Evolutionary conservation across 2,113 vertebrate genomes (phyloP).

Genomic region (Pollimyrus isidori): DNA sequence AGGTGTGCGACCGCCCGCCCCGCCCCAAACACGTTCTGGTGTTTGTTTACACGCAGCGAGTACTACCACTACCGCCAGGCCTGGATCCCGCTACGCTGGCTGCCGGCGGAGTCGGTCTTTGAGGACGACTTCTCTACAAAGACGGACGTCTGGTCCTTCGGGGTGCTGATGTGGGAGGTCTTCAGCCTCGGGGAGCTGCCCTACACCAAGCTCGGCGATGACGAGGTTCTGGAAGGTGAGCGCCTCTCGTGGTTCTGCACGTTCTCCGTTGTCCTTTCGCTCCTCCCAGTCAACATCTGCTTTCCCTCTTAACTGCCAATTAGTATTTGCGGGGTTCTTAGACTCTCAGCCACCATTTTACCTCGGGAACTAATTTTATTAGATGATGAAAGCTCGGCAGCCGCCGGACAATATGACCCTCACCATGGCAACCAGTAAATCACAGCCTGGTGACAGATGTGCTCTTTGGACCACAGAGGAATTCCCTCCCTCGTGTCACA

Average conservation of each 20-base stretch:
- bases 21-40: neutral
- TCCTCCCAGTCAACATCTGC: neutral
- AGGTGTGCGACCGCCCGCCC: neutral
- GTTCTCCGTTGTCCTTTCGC: neutral
- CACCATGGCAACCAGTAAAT: neutral
- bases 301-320: neutral
- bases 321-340: neutral
- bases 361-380: neutral
- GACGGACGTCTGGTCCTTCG: slow-evolving; percentile 77
- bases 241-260: neutral
- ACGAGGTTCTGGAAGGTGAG: slow-evolving; percentile 73
- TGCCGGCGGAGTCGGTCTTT: slow-evolving; percentile 71
- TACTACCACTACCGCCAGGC: slow-evolving; percentile 79
- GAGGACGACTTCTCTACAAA: slow-evolving; percentile 81
- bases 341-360: neutral
- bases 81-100: slow-evolving; percentile 79
- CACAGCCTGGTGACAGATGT: neutral
- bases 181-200: slow-evolving; percentile 75
- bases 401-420: neutral
- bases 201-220: slow-evolving; percentile 57
- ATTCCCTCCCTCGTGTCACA: neutral
- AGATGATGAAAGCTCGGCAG: neutral
- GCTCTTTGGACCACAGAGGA: neutral
- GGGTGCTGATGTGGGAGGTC: slow-evolving; percentile 81
- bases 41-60: slow-evolving; percentile 54